Evolutionary conservation across 2,113 vertebrate genomes (phyloP), one percentile per base, ranked within the genome.

Genomic region (Marcusenius ussheri): DNA sequence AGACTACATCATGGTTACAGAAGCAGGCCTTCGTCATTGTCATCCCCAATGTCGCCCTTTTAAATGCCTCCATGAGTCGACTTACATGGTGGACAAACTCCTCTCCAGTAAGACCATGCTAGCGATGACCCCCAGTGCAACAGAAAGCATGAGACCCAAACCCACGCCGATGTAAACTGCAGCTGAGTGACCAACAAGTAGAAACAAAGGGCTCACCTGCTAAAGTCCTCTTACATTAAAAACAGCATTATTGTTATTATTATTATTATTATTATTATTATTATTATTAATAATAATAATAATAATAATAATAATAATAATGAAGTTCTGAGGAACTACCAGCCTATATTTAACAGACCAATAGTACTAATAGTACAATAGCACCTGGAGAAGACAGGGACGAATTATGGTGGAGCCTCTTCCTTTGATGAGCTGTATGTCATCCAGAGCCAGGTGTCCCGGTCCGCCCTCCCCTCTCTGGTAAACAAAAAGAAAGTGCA

Each of bases 401-500:
- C 6, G 47, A 13, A 1, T 90, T 49, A 92, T 88, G 24, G 91
- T 47, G 90, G 90, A 88, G 92, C 95, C 96, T 87, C 89, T 17
- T 1, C 91, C 91, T 2, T 90, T 90, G 4, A 51, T 0, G 47
- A 96, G 84, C 66, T 74, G 89, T 83, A 95, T 88, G 46, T 96
- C 96, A 92, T 96, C 96, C 11, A 96, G 93, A 53, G 95, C 94
- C 89, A 95, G 90, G 35, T 93, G 91, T 86, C 95, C 95, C 3
- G 49, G 89, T 31, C 91, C 3, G 1, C 2, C 90, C 88, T 49
- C 86, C n/a, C 95, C 94, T 51, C 91, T 94, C 91, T 93, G 90
- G 92, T 95, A 94, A 27, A 91, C 92, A 93, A 96, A 96, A 89
- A 94, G 91, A 88, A 96, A 95, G 95, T 96, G 91, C 17, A 53